Base-by-base conservation (phyloP, 2,113 vertebrate genomes). In the Carassius gibelio region DNA sequence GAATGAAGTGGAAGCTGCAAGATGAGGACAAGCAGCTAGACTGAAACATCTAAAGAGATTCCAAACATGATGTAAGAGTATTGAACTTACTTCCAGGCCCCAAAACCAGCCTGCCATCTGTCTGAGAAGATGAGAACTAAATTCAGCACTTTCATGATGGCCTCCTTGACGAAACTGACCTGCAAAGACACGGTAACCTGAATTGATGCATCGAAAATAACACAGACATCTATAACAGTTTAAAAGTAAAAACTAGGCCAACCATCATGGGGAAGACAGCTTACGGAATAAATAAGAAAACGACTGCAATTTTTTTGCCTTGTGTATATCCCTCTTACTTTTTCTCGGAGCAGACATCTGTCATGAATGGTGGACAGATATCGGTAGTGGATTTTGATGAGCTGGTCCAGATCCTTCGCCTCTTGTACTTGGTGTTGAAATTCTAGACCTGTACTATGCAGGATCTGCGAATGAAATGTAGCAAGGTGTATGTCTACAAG, bases 401-500 rank as follows among this genome's bases (percentile, higher is more conserved):
- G 92, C 17, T 99, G 97, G 93, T 99, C 98, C 93, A 99, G 93
- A 93, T 99, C 98, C 87, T 99, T 98, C 14, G 98, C 98, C 92
- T 99, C 98, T 87, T 99, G 96, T 0, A 99, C 97, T 88, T 99
- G 98, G 91, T 99, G 97, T 86, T 99, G 97, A 93, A 99, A 99
- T 90, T 99, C 98, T 89, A 99, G 93, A 7, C 97, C 98, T 0
- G 98, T 99, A 90, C 98, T 99, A 86, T 99, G 98, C 79, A 99
- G 95, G 89, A 99, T 99, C 98, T 99, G 93, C 17, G 26, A 86
- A 38, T 3, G 42, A 17, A 71, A 4, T 1, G 2, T 17, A 77
- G 14, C 66, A 48, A 38, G 4, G 9, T 45, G 15, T 14, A 76
- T 34, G 23, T 72, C 74, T 26, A 38, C 2, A 61, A 19, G 1